These are phyloP conservation scores for Aphidius colemani DNA, from an alignment of 2,888 invertebrate species.

Conservation along the genomic window DNA sequence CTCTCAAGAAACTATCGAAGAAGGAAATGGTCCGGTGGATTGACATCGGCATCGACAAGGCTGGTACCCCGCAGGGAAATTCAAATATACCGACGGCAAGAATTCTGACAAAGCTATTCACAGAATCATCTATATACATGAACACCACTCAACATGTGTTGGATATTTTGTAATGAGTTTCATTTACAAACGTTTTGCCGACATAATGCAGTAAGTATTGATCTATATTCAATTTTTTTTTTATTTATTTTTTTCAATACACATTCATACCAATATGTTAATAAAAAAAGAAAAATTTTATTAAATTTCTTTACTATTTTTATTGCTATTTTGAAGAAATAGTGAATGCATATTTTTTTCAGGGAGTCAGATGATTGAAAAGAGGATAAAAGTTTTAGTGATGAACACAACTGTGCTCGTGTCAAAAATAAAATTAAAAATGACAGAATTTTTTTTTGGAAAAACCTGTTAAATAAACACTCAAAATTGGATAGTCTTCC, in stretches of 20 bases:
- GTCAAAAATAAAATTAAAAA: too few relatives aligned
- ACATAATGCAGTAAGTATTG: constrained; percentile 13
- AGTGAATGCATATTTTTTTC: not conserved
- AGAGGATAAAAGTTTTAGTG: too few relatives aligned
- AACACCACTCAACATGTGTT: constrained; percentile 28
- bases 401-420: too few relatives aligned
- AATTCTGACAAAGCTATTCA: constrained; percentile 43
- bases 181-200: constrained; percentile 22
- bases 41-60: constrained; percentile 53
- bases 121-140: constrained; percentile 36
- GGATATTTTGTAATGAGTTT: constrained; percentile 30
- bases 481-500: too few relatives aligned
- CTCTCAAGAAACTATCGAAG: constrained; percentile 1
- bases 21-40: constrained; percentile 35
- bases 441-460: too few relatives aligned
- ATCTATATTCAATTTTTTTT: constrained; percentile 2
- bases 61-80: constrained; percentile 45
- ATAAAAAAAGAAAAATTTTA: not conserved
- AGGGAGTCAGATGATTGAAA: too few relatives aligned
- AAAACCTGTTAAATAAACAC: too few relatives aligned
- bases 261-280: constrained; percentile 3
- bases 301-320: not conserved
- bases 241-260: constrained; percentile 2
- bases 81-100: constrained; percentile 46
- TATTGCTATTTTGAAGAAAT: not conserved